phyloP scores from a whole-genome alignment of 1,140 invertebrate genomes.

The Drosophila repletoides region DNA sequence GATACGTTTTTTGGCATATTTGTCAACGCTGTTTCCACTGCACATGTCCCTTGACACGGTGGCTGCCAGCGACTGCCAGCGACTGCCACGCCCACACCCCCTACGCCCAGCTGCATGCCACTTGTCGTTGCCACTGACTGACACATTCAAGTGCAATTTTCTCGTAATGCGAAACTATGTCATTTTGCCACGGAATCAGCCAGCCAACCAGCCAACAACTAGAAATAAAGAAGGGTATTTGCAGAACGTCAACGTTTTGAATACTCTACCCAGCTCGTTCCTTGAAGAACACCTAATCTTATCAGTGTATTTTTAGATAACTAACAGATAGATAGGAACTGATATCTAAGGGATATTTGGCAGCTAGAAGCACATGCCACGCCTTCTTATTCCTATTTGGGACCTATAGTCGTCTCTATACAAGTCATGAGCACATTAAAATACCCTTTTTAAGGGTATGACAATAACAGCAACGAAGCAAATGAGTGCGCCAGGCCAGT shows the following conservation, averaged over 20 bases:
- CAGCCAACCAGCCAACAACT: conserved; percentile 10
- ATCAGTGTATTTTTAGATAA: no score
- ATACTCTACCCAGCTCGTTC: no score
- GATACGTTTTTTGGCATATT: conserved; percentile 69
- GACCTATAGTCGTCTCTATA: no score
- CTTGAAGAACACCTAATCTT: no score
- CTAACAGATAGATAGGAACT: no score
- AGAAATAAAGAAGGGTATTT: no score
- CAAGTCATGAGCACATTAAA: no score
- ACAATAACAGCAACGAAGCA: conserved; percentile 1
- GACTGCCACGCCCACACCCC: conserved; percentile 45
- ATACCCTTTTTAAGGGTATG: no score
- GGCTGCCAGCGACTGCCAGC: conserved; percentile 10
- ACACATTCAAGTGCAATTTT: conserved; percentile 78
- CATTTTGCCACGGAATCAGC: conserved; percentile 64
- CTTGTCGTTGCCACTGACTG: conserved; percentile 39
- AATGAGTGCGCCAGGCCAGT: conserved; percentile 12
- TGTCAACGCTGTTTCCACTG: conserved; percentile 67
- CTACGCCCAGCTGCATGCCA: conserved; percentile 13
- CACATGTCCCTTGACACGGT: conserved; percentile 20
- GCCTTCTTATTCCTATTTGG: no score
- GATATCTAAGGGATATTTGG: no score
- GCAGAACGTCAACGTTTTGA: no score
- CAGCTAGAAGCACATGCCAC: no score
- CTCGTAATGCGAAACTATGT: conserved; percentile 77